These are phyloP conservation scores for Cabera pusaria DNA, from an alignment of 2,888 invertebrate genomes.

Conservation along the genomic window DNA sequence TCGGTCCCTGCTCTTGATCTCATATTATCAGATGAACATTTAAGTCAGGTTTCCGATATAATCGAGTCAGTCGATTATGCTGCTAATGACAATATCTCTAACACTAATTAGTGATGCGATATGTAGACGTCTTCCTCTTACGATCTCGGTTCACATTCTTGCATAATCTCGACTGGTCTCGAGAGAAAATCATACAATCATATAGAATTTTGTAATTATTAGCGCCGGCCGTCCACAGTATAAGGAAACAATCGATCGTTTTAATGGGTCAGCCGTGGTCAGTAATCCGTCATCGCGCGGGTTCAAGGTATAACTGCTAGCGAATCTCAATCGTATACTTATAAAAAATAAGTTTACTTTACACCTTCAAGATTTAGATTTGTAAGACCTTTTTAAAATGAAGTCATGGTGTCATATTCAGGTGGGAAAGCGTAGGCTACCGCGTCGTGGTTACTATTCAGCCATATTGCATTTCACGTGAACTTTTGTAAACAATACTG, in stretches of 20 bases:
- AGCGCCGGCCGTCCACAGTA: conserved; percentile 60
- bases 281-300: conserved; percentile 72
- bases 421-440: conserved; percentile 81
- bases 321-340: conserved; percentile 63
- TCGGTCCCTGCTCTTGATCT: conserved; percentile 20
- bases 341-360: conserved; percentile 50
- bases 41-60: conserved; percentile 23
- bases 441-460: conserved; percentile 76
- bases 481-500: conserved; percentile 69
- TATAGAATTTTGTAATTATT: conserved; percentile 61
- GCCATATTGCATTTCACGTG: conserved; percentile 72
- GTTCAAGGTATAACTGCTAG: conserved; percentile 45
- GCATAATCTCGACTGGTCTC: conserved; percentile 27
- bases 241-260: conserved; percentile 83
- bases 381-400: conserved; percentile 58
- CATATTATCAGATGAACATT: conserved; percentile 13
- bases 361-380: conserved; percentile 35
- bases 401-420: conserved; percentile 73
- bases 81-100: conserved; percentile 32
- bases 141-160: conserved; percentile 32
- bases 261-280: conserved; percentile 81
- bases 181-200: conserved; percentile 36
- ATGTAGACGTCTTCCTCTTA: conserved; percentile 32
- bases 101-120: conserved; percentile 35
- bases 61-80: conserved; percentile 26